These are phyloP conservation scores for Amiota minor DNA, from an alignment of 2,888 invertebrate species.

Conservation along the genomic window DNA sequence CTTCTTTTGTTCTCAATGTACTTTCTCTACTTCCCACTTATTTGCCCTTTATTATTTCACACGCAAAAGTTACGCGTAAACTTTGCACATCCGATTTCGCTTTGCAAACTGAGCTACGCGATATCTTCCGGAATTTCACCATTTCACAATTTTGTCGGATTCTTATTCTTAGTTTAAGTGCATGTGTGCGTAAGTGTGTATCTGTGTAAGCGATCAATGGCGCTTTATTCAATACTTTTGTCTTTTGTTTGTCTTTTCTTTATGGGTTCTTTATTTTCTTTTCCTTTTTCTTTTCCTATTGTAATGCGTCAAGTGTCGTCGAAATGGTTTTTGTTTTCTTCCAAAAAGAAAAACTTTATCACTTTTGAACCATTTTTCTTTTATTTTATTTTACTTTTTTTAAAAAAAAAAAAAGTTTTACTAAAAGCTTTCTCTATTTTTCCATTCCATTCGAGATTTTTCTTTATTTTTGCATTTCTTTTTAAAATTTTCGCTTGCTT, in stretches of 20 bases:
- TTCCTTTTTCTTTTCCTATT: neutral
- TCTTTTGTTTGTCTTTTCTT: constrained; percentile 28
- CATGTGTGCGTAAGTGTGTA: too few species aligned
- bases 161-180: neutral
- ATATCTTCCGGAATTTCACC: constrained; percentile 38
- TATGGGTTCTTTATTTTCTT: neutral
- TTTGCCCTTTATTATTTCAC: constrained; percentile 2
- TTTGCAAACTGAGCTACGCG: constrained; percentile 33
- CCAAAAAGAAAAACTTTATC: constrained; percentile 18
- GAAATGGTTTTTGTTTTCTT: constrained; percentile 36
- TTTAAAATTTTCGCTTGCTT: neutral
- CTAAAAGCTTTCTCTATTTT: constrained; percentile 42
- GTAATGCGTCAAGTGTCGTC: constrained; percentile 30
- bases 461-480: neutral
- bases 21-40: constrained; percentile 13
- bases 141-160: neutral
- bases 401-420: constrained; percentile 39
- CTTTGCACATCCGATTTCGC: constrained; percentile 19
- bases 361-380: constrained; percentile 36
- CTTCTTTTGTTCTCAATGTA: too few species aligned
- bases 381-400: constrained; percentile 23
- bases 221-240: constrained; percentile 30
- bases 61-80: constrained; percentile 13
- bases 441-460: neutral
- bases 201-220: constrained; percentile 35